Evolutionary conservation across 1,140 invertebrate species (phyloP).

Genomic region (Philotrypesis tridentata): DNA sequence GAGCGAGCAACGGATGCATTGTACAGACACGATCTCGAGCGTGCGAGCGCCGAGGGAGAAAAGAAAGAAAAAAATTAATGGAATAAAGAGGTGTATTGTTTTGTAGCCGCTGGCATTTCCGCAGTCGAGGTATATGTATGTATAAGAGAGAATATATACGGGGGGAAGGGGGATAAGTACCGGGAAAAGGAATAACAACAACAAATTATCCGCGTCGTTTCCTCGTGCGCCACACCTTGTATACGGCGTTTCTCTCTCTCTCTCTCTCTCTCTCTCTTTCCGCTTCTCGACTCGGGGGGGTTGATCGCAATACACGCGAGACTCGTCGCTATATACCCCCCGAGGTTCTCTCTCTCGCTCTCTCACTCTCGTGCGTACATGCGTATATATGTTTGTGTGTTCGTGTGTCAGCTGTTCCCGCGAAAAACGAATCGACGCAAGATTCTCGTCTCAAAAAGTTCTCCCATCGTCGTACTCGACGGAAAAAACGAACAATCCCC

Average conservation of each 20-base stretch:
- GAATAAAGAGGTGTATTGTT: neutral
- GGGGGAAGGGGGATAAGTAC: neutral
- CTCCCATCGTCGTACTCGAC: neutral
- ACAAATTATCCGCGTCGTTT: conserved; percentile 25
- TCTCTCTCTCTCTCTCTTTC: neutral
- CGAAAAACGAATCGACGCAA: neutral
- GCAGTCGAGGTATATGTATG: conserved; percentile 2
- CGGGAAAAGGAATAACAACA: conserved; percentile 11
- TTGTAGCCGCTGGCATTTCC: neutral
- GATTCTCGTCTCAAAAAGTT: neutral
- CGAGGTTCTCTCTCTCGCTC: too few relatives aligned
- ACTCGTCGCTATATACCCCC: neutral
- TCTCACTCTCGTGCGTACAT: neutral
- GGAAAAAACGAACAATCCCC: conserved; percentile 15
- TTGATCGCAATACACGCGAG: neutral
- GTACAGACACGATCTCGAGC: too few relatives aligned
- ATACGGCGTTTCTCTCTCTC: neutral
- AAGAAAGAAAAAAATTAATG: neutral
- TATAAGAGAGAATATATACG: conserved; percentile 21
- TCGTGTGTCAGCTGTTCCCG: neutral
- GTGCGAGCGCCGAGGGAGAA: neutral
- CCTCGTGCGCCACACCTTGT: conserved; percentile 9
- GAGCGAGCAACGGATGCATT: neutral
- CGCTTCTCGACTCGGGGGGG: neutral
- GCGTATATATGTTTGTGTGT: neutral